Base-by-base conservation (phyloP, 1,140 invertebrate species). In the Augochlora pura region DNA sequence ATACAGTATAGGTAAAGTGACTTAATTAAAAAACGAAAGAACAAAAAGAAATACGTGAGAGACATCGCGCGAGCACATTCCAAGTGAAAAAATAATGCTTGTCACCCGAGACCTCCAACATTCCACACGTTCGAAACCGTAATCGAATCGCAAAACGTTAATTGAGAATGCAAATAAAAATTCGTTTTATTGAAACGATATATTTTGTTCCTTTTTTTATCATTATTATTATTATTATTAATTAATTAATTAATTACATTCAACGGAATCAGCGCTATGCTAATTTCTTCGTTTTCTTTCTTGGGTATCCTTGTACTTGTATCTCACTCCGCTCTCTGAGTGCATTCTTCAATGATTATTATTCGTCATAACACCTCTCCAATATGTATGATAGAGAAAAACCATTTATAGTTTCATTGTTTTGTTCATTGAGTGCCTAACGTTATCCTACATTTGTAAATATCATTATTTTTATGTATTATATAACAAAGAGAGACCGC, bases 401-500 rank as follows among this genome's bases (percentile, higher is more conserved):
- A 81, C 65, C 67, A 82, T 80, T 87, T 86, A 87, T 83, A 76
- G 82, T 82, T 88, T 86, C 78, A 82, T 69, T 69, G 71, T 88
- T 88, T 87, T 84, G 78, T 88, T 87, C 82, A 87, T 87, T 87
- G 87, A 88, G 87, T 88, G 87, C 86, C 87, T 87, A 88, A 88
- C 86, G 86, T 87, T 88, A 86, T 86, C 77, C 82, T 87, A 86
- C 82, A 87, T 88, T 88, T 88, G 87, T 88, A 88, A 81, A 88
- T 88, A 88, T 65, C 86, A 88, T 88, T 88, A 88, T 88, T 88
- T 88, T 88, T 88, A 88, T 87, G 87, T 86, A 86, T 85, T 84
- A 77, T 88, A 75, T 87, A 87, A 87, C 77, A 81, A 80, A 86
- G 63, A 23, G 65, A 70, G 71, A 77, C 81, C 81, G 54, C 52